Base-by-base conservation (phyloP, 1,140 invertebrate species). In the Neuroterus valhalla region DNA sequence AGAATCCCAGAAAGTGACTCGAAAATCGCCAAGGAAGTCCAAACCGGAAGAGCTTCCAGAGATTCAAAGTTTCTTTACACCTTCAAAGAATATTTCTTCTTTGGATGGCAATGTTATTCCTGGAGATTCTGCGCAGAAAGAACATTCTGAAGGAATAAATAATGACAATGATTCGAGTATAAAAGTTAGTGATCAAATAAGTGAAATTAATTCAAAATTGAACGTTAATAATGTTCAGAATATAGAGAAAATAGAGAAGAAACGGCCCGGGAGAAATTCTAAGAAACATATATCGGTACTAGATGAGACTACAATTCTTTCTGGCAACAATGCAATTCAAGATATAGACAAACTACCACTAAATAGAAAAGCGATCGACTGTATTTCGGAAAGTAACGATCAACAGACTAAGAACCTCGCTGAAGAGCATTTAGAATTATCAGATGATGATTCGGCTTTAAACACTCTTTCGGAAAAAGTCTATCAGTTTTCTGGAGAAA, bases 341-440 rank as follows among this genome's bases (percentile, higher is more conserved):
- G 4, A 26, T 44, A 42, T 45, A n/a, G 66, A 66, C 26, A 26
- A 26, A 26, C 26, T 26, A 26, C 26, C 26, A 38, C 10, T 5
- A 38, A 0, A 38, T 8, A 38, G 6, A 38, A 8, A 38, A 38
- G 31, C 6, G 10, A 38, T 5, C 31, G 5, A 38, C 5, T 38
- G 31, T 38, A 55, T 2, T 71, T 5, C 21, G 3, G 42, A 42
- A 52, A 73, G 71, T 5, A 82, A 81, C 50, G 86, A 86, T 74
- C 72, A 83, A 3, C 68, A 23, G 0, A 52, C 55, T 0, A 87
- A 80, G 42, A 86, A 80, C 4, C 46, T 75, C 0, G 52, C 66
- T 1, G 80, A 84, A 1, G 80, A 78, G 15, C 77, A 79, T 8
- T 38, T 75, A 14, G 66, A 82, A 23, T 21, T 55, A 5, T 43